These are phyloP conservation scores for Carettochelys insculpta DNA, from an alignment of 2,113 vertebrate species.

Conservation along the genomic window DNA sequence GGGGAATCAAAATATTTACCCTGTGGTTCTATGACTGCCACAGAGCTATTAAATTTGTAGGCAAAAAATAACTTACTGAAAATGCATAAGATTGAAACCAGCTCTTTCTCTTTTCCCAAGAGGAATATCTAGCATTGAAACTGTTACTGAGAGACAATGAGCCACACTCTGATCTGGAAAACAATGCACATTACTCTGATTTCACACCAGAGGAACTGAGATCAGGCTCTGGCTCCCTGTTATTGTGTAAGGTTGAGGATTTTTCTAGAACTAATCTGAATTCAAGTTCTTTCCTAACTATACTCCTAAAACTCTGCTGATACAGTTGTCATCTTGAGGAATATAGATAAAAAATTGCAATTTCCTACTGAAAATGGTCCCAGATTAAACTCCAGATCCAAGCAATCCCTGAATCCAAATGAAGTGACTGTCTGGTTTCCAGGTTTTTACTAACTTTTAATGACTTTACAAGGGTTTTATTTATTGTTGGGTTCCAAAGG, in stretches of 20 bases:
- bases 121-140: rapidly evolving
- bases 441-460: neutral
- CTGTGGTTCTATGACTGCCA: rapidly evolving
- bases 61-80: neutral
- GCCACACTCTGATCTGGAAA: neutral
- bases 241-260: rapidly evolving
- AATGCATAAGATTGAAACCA: neutral
- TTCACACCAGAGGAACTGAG: slow-evolving; percentile 8
- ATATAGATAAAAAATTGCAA: neutral
- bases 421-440: rapidly evolving
- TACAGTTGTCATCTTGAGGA: neutral
- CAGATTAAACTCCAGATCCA: neutral
- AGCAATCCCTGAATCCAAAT: neutral
- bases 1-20: neutral
- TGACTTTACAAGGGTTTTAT: neutral
- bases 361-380: neutral
- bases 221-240: slow-evolving; percentile 33
- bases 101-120: neutral
- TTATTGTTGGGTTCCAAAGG: neutral
- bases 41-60: neutral
- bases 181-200: neutral
- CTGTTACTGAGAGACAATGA: neutral
- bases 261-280: neutral
- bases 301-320: neutral
- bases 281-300: neutral